Conservation (phyloP, 2,888 invertebrate genomes). For the Electrophaes corylata region DNA sequence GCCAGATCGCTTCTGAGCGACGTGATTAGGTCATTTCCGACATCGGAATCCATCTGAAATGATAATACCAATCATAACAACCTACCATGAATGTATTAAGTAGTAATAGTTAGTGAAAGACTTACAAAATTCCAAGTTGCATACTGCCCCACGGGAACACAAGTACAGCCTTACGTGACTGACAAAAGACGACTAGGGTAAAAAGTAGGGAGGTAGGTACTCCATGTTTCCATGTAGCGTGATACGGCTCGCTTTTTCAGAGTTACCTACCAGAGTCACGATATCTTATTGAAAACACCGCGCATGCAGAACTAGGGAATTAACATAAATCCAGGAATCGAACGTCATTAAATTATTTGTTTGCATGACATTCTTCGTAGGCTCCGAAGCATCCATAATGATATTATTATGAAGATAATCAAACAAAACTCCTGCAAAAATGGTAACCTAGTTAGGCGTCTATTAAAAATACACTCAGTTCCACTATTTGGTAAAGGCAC, state of each 20-base stretch:
- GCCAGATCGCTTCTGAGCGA: constrained; percentile 92
- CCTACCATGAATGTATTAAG: background rate
- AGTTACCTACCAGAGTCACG: constrained; percentile 68
- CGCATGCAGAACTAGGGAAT: constrained; percentile 44
- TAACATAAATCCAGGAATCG: constrained; percentile 55
- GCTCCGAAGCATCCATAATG: background rate
- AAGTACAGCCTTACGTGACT: constrained; percentile 64
- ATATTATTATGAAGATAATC: constrained; percentile 22
- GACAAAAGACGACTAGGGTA: constrained; percentile 67
- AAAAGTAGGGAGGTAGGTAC: constrained; percentile 51
- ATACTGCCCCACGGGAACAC: constrained; percentile 28
- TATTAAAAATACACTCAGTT: constrained; percentile 1
- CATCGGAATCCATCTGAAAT: constrained; percentile 83
- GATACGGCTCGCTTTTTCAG: constrained; percentile 70
- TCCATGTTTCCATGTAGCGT: constrained; percentile 69
- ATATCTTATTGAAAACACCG: constrained; percentile 59
- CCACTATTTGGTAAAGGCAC: background rate
- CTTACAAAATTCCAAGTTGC: constrained; percentile 42
- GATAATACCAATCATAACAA: constrained; percentile 1
- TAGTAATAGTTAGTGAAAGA: constrained; percentile 15
- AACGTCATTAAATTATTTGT: constrained; percentile 46
- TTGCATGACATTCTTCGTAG: constrained; percentile 47
- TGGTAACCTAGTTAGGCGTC: constrained; percentile 11
- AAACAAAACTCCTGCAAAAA: constrained; percentile 28
- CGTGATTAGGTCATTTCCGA: constrained; percentile 88